Percentiles rank a stretch among this genome's conserved stretches.
phyloP scores from a whole-genome alignment of 2,113 vertebrate species.

The Candoia aspera region DNA sequence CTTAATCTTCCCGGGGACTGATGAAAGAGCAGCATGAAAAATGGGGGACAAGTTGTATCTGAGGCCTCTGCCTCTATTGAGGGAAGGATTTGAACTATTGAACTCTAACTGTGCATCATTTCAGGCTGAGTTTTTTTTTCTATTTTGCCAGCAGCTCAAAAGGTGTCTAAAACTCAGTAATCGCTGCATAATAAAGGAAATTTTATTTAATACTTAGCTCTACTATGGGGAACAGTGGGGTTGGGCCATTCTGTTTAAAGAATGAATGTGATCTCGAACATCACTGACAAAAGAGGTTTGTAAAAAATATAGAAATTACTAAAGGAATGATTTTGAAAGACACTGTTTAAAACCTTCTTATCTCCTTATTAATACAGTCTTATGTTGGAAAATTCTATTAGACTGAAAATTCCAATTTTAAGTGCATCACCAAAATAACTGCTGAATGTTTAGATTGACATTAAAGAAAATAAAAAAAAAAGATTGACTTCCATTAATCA shows the following conservation, averaged over 20 bases:
- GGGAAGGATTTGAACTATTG: no score
- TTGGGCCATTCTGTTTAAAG: not conserved
- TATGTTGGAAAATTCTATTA: not conserved
- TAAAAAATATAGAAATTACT: not conserved
- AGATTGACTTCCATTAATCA: not conserved
- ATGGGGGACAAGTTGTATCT: no score
- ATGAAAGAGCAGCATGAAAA: no score
- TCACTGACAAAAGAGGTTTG: not conserved
- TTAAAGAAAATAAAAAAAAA: not conserved
- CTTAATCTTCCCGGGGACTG: no score
- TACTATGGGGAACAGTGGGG: not conserved
- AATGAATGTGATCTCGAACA: not conserved
- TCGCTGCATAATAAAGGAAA: not conserved
- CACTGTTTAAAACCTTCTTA: not conserved
- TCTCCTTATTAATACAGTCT: not conserved
- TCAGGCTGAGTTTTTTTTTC: not conserved
- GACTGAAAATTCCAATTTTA: not conserved
- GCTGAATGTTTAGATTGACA: not conserved
- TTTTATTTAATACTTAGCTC: not conserved
- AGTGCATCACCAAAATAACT: not conserved
- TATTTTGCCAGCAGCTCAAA: not conserved
- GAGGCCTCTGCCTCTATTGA: no score
- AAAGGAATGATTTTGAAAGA: not conserved
- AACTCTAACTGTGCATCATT: not conserved
- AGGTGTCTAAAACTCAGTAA: not conserved